Evolutionary conservation across 2,113 vertebrate genomes (phyloP).

Genomic region (Shinisaurus crocodilurus): DNA sequence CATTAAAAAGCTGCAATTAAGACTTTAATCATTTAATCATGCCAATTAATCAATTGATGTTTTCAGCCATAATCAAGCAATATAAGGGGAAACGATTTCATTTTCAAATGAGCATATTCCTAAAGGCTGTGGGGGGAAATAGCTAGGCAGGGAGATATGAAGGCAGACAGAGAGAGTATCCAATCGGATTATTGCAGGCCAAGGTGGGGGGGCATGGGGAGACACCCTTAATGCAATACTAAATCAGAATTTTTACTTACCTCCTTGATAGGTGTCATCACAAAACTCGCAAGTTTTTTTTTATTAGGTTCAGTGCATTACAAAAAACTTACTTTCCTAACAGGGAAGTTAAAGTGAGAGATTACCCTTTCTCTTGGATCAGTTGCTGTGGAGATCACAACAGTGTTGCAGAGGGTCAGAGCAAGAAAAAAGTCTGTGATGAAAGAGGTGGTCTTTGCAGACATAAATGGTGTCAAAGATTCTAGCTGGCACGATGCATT

Average conservation of each 20-base stretch:
- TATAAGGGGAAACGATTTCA: not conserved
- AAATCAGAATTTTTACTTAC: conserved; percentile 12
- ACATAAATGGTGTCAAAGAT: conserved; percentile 56
- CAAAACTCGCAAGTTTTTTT: not conserved
- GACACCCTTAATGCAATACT: not conserved
- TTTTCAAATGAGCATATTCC: conserved; percentile 9
- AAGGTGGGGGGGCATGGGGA: not conserved
- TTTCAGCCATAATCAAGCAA: conserved; percentile 15
- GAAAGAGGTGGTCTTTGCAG: conserved; percentile 47
- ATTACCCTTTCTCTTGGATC: conserved; percentile 89
- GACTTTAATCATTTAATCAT: conserved; percentile 1
- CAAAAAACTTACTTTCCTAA: not conserved
- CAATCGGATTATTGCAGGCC: not conserved
- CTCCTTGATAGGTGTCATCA: conserved; percentile 18
- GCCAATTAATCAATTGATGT: conserved; percentile 6
- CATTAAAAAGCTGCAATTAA: conserved; percentile 1
- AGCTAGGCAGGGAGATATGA: not conserved
- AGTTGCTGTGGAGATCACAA: conserved; percentile 91
- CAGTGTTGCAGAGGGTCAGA: conserved; percentile 95
- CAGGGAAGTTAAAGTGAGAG: conserved; percentile 11
- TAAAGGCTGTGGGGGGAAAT: not conserved
- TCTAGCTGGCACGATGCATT: conserved; percentile 77
- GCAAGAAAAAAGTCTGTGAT: conserved; percentile 93
- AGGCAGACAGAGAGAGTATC: not conserved
- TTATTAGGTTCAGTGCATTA: not conserved